Conservation (phyloP, 2,888 invertebrate genomes). For the Drosophila parthenogenetica region DNA sequence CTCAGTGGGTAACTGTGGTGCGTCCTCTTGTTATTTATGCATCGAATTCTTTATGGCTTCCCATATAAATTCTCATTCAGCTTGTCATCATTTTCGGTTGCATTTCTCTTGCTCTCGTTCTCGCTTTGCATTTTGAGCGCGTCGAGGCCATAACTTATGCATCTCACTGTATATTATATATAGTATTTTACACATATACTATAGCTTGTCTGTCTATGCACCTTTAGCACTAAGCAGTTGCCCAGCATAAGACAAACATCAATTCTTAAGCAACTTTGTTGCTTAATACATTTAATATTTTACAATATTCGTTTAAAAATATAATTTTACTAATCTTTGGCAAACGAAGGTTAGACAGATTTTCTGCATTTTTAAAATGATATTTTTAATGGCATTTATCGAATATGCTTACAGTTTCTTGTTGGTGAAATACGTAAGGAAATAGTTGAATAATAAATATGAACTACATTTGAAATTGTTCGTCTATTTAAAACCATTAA, state of each 20-base stretch:
- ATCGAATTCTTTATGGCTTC: conserved; percentile 77
- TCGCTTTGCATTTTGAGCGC: conserved; percentile 41
- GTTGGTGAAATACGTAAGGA: no score
- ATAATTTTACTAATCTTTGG: neutral
- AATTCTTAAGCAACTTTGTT: conserved; percentile 35
- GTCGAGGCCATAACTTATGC: conserved; percentile 49
- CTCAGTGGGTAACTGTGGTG: conserved; percentile 47
- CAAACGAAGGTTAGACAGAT: neutral
- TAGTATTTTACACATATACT: neutral
- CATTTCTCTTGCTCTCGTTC: conserved; percentile 15
- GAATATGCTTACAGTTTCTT: no score
- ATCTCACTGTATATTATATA: neutral
- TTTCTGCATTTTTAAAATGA: neutral
- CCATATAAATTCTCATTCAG: conserved; percentile 78
- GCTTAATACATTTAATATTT: conserved; percentile 3
- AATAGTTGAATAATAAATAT: no score
- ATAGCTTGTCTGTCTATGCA: neutral
- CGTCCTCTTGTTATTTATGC: conserved; percentile 62
- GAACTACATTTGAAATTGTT: no score
- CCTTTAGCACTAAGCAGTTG: conserved; percentile 11
- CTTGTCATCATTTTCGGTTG: conserved; percentile 66
- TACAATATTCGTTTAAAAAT: neutral
- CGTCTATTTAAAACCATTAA: no score
- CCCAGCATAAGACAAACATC: conserved; percentile 16
- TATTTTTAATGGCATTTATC: no score